Base-by-base conservation (phyloP, 2,797 vertebrate species). In the Taenioides sp. region DNA sequence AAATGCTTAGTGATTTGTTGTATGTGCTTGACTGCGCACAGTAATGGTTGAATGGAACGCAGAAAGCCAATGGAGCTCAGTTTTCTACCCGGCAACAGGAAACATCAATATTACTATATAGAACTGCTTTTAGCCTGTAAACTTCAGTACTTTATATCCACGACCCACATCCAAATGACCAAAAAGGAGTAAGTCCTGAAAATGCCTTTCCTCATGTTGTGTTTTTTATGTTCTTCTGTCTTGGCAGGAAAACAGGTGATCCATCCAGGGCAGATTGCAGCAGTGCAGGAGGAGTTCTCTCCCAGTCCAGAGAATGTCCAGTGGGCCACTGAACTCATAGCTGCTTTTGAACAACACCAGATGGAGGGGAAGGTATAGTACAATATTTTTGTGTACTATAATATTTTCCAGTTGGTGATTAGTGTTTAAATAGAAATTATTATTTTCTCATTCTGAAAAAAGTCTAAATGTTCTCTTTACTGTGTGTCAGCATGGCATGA, bases 231-330 rank as follows among this genome's bases (percentile, higher is more conserved):
- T 76, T 31, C 18, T 77, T 93, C 77, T 90, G 86, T 82, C 84
- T 82, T 50, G 40, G 67, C 86, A 99, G 98, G 98, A 89, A 99
- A 99, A 91, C 97, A 99, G 94, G 97, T 99, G 87, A 99, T 99
- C 93, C 98, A 99, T 91, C 98, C 98, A 18, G 96, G 94, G 86
- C 98, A 99, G 93, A 92, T 99, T 80, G 89, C 95, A 65, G 88
- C 94, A 81, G 98, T 99, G 78, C 98, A 99, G 86, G 95, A 97
- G 78, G 96, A 97, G 92, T 99, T 99, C 88, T 96, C 96, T 80
- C 97, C 98, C 0, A 96, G 95, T 89, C 91, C 87, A 68, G 95
- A 96, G 87, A 95, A 95, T 90, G 89, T 97, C 80, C 94, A 94
- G 88, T 98, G 97, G 97, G 97, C 98, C 62, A 88, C 89, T 78